Base-by-base conservation (phyloP, 2,113 vertebrate species). In the Pteruthius melanotis region DNA sequence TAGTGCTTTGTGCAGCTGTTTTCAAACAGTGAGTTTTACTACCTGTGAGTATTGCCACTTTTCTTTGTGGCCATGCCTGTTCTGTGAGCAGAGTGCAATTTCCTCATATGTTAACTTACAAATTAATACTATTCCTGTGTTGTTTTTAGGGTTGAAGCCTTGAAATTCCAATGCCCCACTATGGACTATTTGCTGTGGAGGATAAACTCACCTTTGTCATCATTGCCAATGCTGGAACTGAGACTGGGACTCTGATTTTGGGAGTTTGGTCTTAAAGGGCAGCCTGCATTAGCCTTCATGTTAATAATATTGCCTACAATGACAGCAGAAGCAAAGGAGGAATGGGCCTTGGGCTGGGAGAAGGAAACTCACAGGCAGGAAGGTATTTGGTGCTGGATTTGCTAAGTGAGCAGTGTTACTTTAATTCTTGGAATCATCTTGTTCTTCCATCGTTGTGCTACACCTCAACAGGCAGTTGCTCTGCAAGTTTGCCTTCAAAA, bases 1-100 rank as follows among this genome's bases (percentile, higher is more conserved):
- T 0, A n/a, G 86, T 70, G 79, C 78, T 63, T 93, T 89, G 68
- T 80, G 90, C 76, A 92, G 71, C 83, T 93, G 82, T 86, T 95
- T 83, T 63, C 54, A 66, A 54, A 77, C 0, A 61, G 12, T 1
- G 4, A 85, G 7, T 86, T 95, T 90, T 93, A 86, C 31, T 88
- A 69, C 76, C 89, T 89, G 49, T 21, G 54, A 77, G 45, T 61
- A 9, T 61, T 75, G 71, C 47, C 14, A 37, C 72, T 94, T 57
- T 64, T 47, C 71, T 50, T 83, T 53, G 60, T 57, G 82, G 54
- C 88, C 45, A 28, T 0, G 4, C 50, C 52, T 64, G 11, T 42
- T 90, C 7, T 16, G 18, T 18, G 50, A 83, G 37, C 66, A 87
- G 69, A 63, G 17, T 40, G 70, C 15, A 61, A 31, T 90, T 89